Conservation (phyloP, 2,113 vertebrate genomes). For the Eurypyga helias region DNA sequence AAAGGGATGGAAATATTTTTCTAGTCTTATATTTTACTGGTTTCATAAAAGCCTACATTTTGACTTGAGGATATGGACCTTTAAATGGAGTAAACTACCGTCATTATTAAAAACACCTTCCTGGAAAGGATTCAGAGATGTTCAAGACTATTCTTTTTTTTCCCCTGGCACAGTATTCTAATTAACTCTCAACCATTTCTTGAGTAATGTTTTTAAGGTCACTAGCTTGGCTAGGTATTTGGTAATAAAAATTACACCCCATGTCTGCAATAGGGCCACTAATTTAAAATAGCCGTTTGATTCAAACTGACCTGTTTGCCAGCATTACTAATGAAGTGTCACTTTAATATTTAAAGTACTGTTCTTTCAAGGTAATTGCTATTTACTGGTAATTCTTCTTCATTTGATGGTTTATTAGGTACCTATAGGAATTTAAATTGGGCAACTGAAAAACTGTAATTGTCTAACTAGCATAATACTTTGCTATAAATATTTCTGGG, state of each 20-base stretch:
- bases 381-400: slow-evolving; percentile 64
- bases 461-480: slow-evolving; percentile 51
- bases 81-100: slow-evolving; percentile 44
- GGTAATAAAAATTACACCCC: slow-evolving; percentile 53
- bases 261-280: slow-evolving; percentile 55
- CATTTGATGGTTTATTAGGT: slow-evolving; percentile 63
- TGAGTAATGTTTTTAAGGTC: slow-evolving; percentile 60
- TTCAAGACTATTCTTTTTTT: neutral
- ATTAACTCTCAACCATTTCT: slow-evolving; percentile 53
- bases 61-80: slow-evolving; percentile 43
- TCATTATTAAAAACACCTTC: slow-evolving; percentile 61
- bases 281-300: slow-evolving; percentile 65
- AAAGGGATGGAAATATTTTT: neutral
- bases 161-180: slow-evolving; percentile 5
- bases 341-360: slow-evolving; percentile 57
- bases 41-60: slow-evolving; percentile 27
- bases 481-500: slow-evolving; percentile 52
- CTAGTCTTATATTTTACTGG: neutral
- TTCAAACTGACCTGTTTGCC: slow-evolving; percentile 59
- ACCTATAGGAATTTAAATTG: slow-evolving; percentile 61
- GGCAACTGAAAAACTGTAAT: slow-evolving; percentile 65
- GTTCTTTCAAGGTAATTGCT: slow-evolving; percentile 62
- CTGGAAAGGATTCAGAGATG: slow-evolving; percentile 61
- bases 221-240: slow-evolving; percentile 56
- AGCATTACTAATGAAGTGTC: slow-evolving; percentile 51